These are phyloP conservation scores for Thamnophis elegans DNA, from an alignment of 2,797 vertebrate species.

Conservation along the genomic window DNA sequence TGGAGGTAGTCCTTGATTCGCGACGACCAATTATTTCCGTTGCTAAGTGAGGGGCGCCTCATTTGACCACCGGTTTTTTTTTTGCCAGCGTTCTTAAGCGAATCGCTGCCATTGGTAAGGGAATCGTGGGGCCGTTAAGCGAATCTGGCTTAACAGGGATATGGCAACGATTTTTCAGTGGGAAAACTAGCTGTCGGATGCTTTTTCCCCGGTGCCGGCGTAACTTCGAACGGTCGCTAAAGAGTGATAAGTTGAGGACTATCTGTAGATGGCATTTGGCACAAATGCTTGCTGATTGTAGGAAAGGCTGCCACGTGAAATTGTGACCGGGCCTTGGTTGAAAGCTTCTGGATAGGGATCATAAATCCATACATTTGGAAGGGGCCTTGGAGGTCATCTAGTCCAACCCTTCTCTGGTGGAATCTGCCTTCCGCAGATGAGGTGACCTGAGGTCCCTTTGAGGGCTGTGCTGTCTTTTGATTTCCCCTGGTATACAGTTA, in stretches of 20 bases:
- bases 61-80: fast-evolving
- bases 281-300: not conserved
- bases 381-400: not conserved
- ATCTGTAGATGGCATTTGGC: no score
- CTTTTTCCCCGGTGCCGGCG: not conserved
- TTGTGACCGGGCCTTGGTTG: not conserved
- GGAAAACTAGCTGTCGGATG: not conserved
- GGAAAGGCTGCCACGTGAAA: not conserved
- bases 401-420: not conserved
- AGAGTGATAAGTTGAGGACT: no score
- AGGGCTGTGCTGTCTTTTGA: not conserved
- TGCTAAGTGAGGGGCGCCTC: not conserved
- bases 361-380: not conserved
- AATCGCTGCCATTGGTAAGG: not conserved
- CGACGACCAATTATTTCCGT: not conserved
- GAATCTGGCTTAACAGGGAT: not conserved
- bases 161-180: not conserved
- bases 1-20: not conserved
- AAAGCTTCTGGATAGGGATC: not conserved
- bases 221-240: not conserved
- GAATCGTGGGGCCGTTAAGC: not conserved
- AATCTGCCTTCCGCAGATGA: not conserved
- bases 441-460: not conserved
- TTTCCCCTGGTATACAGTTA: not conserved
- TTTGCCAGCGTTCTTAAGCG: not conserved